phyloP scores from a whole-genome alignment of 92 coral and sea anemone genomes.

The Muricea muricata region DNA sequence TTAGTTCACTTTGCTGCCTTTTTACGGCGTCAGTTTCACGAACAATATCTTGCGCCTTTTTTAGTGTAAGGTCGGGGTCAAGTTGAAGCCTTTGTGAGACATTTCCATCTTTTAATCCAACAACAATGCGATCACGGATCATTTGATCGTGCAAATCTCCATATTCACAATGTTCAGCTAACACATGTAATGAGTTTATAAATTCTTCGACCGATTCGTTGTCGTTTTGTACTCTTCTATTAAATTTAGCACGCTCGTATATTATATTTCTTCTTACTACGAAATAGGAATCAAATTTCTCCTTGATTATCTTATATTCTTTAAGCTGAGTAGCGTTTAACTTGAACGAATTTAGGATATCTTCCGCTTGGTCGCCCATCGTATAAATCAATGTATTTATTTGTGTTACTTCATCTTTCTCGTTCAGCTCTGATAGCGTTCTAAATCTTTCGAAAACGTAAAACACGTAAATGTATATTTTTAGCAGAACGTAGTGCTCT shows the following conservation, averaged over 20 bases:
- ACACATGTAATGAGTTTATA: neutral
- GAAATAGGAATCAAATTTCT: too few species aligned
- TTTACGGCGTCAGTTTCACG: conserved; percentile 17
- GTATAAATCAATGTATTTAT: conserved; percentile 17
- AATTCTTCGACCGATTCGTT: neutral
- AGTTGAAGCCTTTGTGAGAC: conserved; percentile 21
- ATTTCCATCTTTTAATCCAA: conserved; percentile 19
- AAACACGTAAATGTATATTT: too few species aligned
- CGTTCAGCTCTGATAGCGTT: conserved; percentile 24
- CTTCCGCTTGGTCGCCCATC: conserved; percentile 37
- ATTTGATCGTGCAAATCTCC: conserved; percentile 20
- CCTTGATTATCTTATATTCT: too few species aligned
- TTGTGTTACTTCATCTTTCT: neutral
- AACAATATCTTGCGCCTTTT: neutral
- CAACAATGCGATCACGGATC: conserved; percentile 40
- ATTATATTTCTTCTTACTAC: too few species aligned
- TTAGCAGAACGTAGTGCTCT: too few species aligned
- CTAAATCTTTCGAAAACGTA: conserved; percentile 44
- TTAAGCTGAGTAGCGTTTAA: neutral
- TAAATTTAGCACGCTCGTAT: too few species aligned
- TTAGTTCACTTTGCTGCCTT: conserved; percentile 12
- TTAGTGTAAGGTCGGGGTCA: neutral
- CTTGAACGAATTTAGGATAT: neutral
- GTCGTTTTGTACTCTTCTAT: neutral
- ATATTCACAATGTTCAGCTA: conserved; percentile 21